These are phyloP conservation scores for Ctenoplectra terminalis DNA, from an alignment of 1,140 invertebrate genomes.

Conservation along the genomic window DNA sequence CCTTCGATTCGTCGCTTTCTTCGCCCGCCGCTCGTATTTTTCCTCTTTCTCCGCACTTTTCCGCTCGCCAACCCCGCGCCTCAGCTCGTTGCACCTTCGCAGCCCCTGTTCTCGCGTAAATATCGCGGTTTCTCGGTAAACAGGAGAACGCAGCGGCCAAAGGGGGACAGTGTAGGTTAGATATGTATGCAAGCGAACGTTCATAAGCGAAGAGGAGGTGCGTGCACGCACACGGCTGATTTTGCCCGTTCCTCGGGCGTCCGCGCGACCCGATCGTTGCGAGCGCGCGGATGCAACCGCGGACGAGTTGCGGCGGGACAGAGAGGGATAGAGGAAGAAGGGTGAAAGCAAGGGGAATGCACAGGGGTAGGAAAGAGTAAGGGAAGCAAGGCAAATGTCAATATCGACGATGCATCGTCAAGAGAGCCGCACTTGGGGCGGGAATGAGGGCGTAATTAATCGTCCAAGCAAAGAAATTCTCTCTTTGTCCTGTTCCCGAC, in stretches of 20 bases:
- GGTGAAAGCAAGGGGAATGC: background rate
- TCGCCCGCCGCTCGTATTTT: background rate
- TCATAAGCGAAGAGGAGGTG: background rate
- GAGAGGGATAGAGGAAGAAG: conserved; percentile 30
- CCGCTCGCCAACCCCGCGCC: background rate
- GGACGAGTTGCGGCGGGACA: background rate
- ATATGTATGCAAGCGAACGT: background rate
- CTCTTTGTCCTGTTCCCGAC: conserved; percentile 35
- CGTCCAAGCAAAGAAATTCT: conserved; percentile 70
- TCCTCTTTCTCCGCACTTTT: conserved; percentile 13
- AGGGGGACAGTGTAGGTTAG: conserved; percentile 1
- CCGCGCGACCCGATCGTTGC: background rate
- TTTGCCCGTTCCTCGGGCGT: no score
- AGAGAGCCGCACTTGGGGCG: conserved; percentile 73
- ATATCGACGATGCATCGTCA: conserved; percentile 76
- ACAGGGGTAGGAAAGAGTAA: conserved; percentile 42
- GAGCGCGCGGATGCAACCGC: background rate
- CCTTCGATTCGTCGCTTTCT: conserved; percentile 18
- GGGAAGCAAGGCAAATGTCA: conserved; percentile 80
- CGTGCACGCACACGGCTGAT: background rate
- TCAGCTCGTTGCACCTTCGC: conserved; percentile 6
- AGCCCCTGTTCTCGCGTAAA: conserved; percentile 22
- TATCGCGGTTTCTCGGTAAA: conserved; percentile 41
- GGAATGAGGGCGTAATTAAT: conserved; percentile 83
- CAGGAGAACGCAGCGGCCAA: conserved; percentile 1